Base-by-base conservation (phyloP, 2,888 invertebrate species). In the Hanleya hanleyi region DNA sequence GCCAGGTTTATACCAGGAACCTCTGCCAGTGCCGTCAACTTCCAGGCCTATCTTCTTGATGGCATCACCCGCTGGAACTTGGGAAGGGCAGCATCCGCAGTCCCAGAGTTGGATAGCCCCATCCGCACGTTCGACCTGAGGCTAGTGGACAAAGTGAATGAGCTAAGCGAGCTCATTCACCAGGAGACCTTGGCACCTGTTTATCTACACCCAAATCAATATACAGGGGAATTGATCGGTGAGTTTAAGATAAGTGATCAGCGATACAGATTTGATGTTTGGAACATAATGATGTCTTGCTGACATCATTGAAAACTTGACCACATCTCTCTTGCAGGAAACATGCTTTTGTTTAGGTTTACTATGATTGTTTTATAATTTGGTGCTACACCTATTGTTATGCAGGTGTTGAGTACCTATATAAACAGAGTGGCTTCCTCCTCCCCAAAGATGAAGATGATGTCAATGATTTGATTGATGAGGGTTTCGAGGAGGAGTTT, bases 361-460 rank as follows among this genome's bases (percentile, higher is more conserved):
- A n/a, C n/a, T n/a, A n/a, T n/a, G n/a, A n/a, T n/a, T n/a, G n/a
- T n/a, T n/a, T n/a, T n/a, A n/a, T n/a, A n/a, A n/a, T n/a, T n/a
- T n/a, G n/a, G n/a, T n/a, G n/a, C n/a, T n/a, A n/a, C n/a, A n/a
- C n/a, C n/a, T n/a, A n/a, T n/a, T n/a, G n/a, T n/a, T n/a, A n/a
- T n/a, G n/a, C n/a, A n/a, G n/a, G n/a, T 3, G 65, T 81, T 0
- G 78, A 81, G 68, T 81, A 81, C 68, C 68, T 81, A 9, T 80
- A 66, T 36, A 38, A 33, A 12, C 57, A 73, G 32, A 38, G 64
- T 22, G 76, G 75, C 32, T 51, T 3, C 18, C 49, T 12, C 15
- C 71, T 49, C 0, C 7, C 29, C n/a, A 71, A 26, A 18, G 49
- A 61, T n/a, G n/a, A n/a, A n/a, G n/a, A n/a, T 32, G 22, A 26